Percentiles rank a stretch among this genome's conserved stretches.
Conservation (phyloP, 2,113 vertebrate genomes). For the Progne subis region DNA sequence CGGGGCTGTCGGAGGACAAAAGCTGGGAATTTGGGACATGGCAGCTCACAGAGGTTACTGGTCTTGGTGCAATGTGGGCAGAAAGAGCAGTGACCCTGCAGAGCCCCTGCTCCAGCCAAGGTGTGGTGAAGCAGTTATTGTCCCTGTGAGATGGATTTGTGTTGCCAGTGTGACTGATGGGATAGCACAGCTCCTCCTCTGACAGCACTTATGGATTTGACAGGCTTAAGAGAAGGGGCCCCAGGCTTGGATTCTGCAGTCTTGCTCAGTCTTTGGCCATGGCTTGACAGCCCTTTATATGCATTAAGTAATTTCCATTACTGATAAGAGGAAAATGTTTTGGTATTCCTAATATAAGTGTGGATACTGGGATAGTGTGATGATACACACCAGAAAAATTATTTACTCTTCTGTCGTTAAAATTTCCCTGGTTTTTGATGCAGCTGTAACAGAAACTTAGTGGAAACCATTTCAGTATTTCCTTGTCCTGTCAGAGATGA, state of each 20-base stretch:
- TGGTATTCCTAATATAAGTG: not conserved
- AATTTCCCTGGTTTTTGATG: not conserved
- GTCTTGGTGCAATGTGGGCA: not conserved
- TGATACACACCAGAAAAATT: not conserved
- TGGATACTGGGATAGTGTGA: not conserved
- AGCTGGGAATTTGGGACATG: not conserved
- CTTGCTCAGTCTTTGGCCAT: not conserved
- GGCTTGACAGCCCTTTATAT: not conserved
- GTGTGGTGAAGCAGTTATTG: not conserved
- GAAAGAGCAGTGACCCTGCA: not conserved
- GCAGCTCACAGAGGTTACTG: not conserved
- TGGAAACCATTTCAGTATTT: not conserved
- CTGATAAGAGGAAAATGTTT: not conserved
- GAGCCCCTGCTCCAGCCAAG: not conserved
- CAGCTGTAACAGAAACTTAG: not conserved
- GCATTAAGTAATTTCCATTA: not conserved
- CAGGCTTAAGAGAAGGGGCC: not conserved
- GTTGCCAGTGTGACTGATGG: not conserved
- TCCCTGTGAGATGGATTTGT: not conserved
- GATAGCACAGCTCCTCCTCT: not conserved
- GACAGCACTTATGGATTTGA: not conserved
- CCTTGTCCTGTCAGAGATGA: not conserved
- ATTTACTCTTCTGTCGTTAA: not conserved
- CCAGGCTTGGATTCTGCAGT: not conserved
- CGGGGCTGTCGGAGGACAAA: accelerated